These are phyloP conservation scores for Andrena fulva DNA, from an alignment of 2,888 invertebrate species.

Conservation along the genomic window DNA sequence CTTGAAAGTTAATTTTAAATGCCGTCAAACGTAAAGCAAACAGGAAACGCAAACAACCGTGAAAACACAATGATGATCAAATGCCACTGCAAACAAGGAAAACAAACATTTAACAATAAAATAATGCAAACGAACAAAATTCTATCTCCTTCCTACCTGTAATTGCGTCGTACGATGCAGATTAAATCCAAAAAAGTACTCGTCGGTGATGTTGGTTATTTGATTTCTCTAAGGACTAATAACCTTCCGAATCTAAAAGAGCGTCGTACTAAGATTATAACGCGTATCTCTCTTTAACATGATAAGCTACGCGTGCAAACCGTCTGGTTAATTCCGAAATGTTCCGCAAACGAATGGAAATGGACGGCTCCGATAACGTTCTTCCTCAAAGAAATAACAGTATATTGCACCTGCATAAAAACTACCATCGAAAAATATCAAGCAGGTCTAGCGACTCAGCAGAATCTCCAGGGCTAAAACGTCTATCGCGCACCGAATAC, in stretches of 20 bases:
- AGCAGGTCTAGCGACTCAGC: background rate
- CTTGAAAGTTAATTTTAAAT: slow-evolving; percentile 6
- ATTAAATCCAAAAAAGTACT: background rate
- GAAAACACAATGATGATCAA: background rate
- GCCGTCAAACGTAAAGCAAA: slow-evolving; percentile 25
- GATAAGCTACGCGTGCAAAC: too few relatives aligned
- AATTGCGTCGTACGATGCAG: slow-evolving; percentile 10
- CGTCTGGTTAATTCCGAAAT: too few relatives aligned
- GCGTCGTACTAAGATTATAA: background rate
- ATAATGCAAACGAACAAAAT: slow-evolving; percentile 15
- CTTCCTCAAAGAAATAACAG: background rate
- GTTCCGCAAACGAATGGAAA: background rate
- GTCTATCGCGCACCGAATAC: too few relatives aligned
- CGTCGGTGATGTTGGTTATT: background rate
- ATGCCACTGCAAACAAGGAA: background rate
- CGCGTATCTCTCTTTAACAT: background rate
- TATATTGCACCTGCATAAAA: background rate
- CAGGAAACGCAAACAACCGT: slow-evolving; percentile 13
- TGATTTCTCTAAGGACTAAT: background rate
- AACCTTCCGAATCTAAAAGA: background rate
- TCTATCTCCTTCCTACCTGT: slow-evolving; percentile 39
- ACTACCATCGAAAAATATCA: background rate
- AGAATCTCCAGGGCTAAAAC: too few relatives aligned
- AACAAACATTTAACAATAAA: background rate
- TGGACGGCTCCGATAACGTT: too few relatives aligned